A percentile compares a stretch with the other conserved stretches of the same genome.
Evolutionary conservation across 2,113 vertebrate species (phyloP).

Genomic region (Myotis yumanensis): DNA sequence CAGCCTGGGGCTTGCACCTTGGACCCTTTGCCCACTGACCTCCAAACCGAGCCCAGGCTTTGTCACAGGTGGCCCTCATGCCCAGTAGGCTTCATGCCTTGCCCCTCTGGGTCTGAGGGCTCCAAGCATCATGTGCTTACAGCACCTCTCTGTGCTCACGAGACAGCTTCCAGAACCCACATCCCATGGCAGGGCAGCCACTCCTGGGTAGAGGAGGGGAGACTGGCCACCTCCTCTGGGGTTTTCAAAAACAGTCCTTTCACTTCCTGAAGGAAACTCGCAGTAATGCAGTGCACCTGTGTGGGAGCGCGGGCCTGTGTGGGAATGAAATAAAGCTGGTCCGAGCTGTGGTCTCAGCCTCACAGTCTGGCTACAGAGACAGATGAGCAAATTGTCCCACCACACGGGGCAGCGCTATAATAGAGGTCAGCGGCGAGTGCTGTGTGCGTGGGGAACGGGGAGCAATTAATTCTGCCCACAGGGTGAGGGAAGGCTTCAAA

Average conservation of each 20-base stretch:
- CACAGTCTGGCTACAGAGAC: constrained; percentile 27
- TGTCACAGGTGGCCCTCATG: not conserved
- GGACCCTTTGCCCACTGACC: not conserved
- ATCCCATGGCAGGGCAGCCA: not conserved
- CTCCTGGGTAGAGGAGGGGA: not conserved
- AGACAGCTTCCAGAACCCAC: not conserved
- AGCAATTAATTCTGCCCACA: constrained; percentile 69
- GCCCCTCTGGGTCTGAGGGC: not conserved
- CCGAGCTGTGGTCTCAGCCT: not conserved
- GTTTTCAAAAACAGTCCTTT: not conserved
- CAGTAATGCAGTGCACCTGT: not conserved
- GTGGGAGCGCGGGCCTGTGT: not conserved
- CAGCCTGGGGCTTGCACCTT: not conserved
- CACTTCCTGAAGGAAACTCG: not conserved
- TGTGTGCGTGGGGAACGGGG: constrained; percentile 2
- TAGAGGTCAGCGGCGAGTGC: constrained; percentile 61
- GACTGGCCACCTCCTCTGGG: not conserved
- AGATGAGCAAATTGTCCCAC: constrained; percentile 24
- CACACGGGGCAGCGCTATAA: not conserved
- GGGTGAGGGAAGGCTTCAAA: constrained; percentile 56
- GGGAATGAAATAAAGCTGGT: not conserved
- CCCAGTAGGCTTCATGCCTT: not conserved
- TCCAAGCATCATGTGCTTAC: not conserved
- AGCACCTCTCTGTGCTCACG: not conserved
- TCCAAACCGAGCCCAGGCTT: not conserved